phyloP scores from a whole-genome alignment of 2,888 invertebrate genomes.

The Philereme transversata region DNA sequence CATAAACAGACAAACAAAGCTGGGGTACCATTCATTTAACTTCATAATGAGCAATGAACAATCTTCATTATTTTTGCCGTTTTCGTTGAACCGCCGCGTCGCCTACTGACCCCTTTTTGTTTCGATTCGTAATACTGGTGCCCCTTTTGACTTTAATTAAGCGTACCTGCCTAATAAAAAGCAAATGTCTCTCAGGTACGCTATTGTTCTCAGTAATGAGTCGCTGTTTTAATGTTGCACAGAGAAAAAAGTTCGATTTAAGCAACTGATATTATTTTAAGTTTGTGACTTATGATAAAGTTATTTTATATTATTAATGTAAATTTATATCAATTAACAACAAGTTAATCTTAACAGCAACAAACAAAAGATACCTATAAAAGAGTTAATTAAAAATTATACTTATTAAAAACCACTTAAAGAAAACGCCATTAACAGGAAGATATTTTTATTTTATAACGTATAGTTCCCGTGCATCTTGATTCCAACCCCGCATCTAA shows the following conservation, averaged over 20 bases:
- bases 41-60: conserved; percentile 80
- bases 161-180: conserved; percentile 62
- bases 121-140: conserved; percentile 66
- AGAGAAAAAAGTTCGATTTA: conserved; percentile 24
- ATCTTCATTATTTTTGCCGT: conserved; percentile 73
- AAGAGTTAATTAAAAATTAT: too few relatives aligned
- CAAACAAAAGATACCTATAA: too few relatives aligned
- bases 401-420: neutral
- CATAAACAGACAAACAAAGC: conserved; percentile 61
- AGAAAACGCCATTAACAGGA: neutral
- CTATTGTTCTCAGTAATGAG: conserved; percentile 73
- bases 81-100: conserved; percentile 60
- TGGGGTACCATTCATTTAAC: conserved; percentile 66
- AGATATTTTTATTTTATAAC: neutral
- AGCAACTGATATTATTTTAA: conserved; percentile 7
- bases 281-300: neutral
- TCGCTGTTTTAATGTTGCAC: conserved; percentile 52
- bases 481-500: neutral
- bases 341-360: too few relatives aligned
- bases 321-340: too few relatives aligned
- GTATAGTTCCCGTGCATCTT: neutral
- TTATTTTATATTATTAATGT: too few relatives aligned
- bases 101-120: conserved; percentile 66
- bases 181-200: conserved; percentile 60
- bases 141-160: conserved; percentile 70